phyloP scores from a whole-genome alignment of 2,797 vertebrate genomes.

The Pelodytes ibericus region DNA sequence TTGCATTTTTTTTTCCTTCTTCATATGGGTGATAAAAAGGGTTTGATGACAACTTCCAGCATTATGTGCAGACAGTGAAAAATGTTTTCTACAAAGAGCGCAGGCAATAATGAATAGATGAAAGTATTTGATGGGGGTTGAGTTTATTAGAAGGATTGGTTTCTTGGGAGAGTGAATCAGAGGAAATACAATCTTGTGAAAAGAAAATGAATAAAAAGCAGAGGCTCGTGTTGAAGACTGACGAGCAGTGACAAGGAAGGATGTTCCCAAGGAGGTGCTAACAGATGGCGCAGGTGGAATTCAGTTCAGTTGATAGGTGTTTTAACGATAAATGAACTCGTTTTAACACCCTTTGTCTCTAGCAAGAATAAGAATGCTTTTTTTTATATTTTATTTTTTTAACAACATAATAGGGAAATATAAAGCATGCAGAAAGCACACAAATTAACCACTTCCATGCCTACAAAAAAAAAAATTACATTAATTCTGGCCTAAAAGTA shows the following conservation, averaged over 20 bases:
- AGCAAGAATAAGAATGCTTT: conserved; percentile 57
- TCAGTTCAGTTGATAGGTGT: conserved; percentile 60
- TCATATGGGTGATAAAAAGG: conserved; percentile 58
- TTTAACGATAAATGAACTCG: conserved; percentile 59
- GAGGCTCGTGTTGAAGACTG: conserved; percentile 62
- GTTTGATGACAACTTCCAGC: conserved; percentile 66
- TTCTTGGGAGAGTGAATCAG: conserved; percentile 64
- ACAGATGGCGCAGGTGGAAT: conserved; percentile 65
- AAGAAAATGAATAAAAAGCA: conserved; percentile 65
- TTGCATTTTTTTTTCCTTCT: conserved; percentile 51
- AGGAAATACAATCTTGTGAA: conserved; percentile 60
- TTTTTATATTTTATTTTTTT: neutral
- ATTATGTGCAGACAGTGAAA: conserved; percentile 58
- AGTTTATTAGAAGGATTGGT: conserved; percentile 67
- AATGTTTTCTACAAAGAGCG: conserved; percentile 63
- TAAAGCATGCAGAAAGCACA: neutral
- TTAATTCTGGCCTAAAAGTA: no score
- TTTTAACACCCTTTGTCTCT: conserved; percentile 58
- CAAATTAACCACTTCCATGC: neutral
- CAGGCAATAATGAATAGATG: conserved; percentile 67
- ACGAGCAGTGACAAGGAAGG: conserved; percentile 57
- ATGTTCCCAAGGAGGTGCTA: conserved; percentile 62
- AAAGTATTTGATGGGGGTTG: conserved; percentile 66
- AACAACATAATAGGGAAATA: conserved; percentile 20
- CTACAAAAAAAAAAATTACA: neutral